A percentile compares a stretch with the other conserved stretches of the same genome.
phyloP scores from a whole-genome alignment of 2,888 invertebrate genomes.

The Melikaiella ostensackeni region DNA sequence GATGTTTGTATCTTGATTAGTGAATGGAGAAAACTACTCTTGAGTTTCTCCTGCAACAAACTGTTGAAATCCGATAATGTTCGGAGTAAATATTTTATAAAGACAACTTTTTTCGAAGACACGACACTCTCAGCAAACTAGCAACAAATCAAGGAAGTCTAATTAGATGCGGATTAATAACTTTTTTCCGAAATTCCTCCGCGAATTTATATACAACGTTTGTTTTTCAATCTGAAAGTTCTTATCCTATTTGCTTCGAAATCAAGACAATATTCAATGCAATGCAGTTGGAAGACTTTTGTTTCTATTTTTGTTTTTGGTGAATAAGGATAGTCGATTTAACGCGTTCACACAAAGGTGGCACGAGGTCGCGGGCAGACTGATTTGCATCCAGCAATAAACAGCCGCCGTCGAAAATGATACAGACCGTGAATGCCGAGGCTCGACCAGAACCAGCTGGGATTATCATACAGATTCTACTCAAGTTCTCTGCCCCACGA shows the following conservation, averaged over 20 bases:
- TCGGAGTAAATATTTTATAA: neutral
- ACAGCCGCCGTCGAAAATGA: constrained; percentile 69
- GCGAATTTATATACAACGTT: neutral
- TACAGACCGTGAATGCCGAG: constrained; percentile 59
- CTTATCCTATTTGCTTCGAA: neutral
- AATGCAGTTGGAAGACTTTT: constrained; percentile 3
- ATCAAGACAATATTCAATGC: constrained; percentile 7
- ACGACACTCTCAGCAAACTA: neutral
- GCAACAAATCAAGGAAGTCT: neutral
- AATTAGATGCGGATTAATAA: neutral
- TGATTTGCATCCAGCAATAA: constrained; percentile 69
- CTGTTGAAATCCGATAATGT: constrained; percentile 19
- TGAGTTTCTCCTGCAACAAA: constrained; percentile 3
- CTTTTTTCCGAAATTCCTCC: neutral
- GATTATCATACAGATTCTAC: constrained; percentile 59
- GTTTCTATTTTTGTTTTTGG: constrained; percentile 14
- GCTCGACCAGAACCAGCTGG: constrained; percentile 50
- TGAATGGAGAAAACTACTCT: constrained; percentile 30
- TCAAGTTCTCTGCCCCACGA: constrained; percentile 3
- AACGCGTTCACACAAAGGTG: constrained; percentile 51
- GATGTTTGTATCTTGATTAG: constrained; percentile 31
- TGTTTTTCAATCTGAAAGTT: neutral
- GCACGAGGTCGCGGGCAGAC: constrained; percentile 59
- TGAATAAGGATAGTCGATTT: constrained; percentile 21
- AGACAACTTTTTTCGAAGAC: neutral